Base-by-base conservation (phyloP, 1,140 invertebrate species). In the Metopolophium dirhodum region DNA sequence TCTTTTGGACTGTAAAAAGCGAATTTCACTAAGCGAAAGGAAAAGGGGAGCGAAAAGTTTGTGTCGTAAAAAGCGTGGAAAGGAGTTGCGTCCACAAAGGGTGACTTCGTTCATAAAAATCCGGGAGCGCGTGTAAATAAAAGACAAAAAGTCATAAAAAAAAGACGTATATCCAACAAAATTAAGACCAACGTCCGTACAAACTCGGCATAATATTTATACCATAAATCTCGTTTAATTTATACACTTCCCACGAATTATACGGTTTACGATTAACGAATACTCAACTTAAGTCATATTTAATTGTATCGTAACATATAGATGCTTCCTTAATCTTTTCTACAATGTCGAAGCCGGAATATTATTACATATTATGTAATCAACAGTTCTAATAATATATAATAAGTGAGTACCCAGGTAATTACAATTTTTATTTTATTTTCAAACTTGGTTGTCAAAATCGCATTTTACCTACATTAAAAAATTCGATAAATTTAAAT, bases 81-180 rank as follows among this genome's bases (percentile, higher is more conserved):
- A 49, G 35, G 77, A 92, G n/a, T 49, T 37, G 77, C 35, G 82
- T 92, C 77, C 91, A 54, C 35, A 83, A 45, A 90, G 89, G 89
- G 89, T 30, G 57, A 30, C 37, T 89, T 90, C 54, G 49, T 61
- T 93, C 91, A 85, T 93, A 93, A 93, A 93, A 93, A 93, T 93
- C 82, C 82, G 49, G 49, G 45, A 93, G 35, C 35, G 91, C 22
- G 68, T 51, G 45, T 92, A 92, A 92, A 93, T 37, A 92, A 86
- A 85, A 85, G 41, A 93, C 61, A 86, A 26, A 30, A 85, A 86
- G 90, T 83, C 89, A 45, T 90, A 90, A 91, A 47, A 91, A 47
- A 91, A 91, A 77, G 20, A 41, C 68, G 35, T 77, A 77, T 77
- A 77, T 49, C 45, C 45, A 20, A 82, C 61, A 30, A 93, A 37